A percentile compares a stretch with the other conserved stretches of the same genome.
These are phyloP conservation scores for Paragorgia papillata DNA, from an alignment of 92 coral and sea anemone genomes.

Conservation along the genomic window DNA sequence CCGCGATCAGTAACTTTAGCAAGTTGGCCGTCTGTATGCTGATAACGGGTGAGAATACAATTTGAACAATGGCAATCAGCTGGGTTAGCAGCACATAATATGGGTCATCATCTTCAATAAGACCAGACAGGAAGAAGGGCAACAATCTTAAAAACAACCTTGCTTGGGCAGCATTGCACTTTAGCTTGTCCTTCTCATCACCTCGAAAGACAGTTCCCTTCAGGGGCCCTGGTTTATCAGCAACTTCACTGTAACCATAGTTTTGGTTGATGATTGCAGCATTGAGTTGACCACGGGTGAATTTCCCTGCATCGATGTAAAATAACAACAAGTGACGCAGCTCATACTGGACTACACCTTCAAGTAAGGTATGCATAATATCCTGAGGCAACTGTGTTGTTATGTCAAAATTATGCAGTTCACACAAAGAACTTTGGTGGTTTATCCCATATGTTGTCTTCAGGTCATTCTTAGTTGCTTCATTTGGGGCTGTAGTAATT, in stretches of 20 bases:
- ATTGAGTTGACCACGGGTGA: too few species aligned
- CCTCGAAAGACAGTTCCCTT: conserved; percentile 31
- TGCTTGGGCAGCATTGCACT: conserved; percentile 44
- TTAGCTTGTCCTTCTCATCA: conserved; percentile 40
- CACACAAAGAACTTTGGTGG: too few species aligned
- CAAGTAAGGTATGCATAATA: too few species aligned
- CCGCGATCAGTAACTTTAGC: conserved; percentile 16
- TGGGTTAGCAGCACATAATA: conserved; percentile 23
- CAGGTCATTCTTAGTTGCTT: too few species aligned
- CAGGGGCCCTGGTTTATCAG: conserved; percentile 48
- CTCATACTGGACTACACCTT: too few species aligned
- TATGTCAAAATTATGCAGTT: too few species aligned
- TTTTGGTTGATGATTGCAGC: too few species aligned
- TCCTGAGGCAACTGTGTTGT: too few species aligned
- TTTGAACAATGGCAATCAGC: conserved; percentile 19
- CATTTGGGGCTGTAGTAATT: too few species aligned
- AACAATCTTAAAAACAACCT: conserved; percentile 50
- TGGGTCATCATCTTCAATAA: conserved; percentile 53
- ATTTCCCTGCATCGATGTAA: too few species aligned
- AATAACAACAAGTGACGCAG: too few species aligned
- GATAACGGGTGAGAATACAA: conserved; percentile 41
- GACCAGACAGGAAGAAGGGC: conserved; percentile 58
- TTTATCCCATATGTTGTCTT: too few species aligned
- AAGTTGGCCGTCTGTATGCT: conserved; percentile 4
- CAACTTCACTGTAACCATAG: conserved; percentile 21